phyloP scores from a whole-genome alignment of 1,140 invertebrate species.

The Stratiolaelaps scimitus region DNA sequence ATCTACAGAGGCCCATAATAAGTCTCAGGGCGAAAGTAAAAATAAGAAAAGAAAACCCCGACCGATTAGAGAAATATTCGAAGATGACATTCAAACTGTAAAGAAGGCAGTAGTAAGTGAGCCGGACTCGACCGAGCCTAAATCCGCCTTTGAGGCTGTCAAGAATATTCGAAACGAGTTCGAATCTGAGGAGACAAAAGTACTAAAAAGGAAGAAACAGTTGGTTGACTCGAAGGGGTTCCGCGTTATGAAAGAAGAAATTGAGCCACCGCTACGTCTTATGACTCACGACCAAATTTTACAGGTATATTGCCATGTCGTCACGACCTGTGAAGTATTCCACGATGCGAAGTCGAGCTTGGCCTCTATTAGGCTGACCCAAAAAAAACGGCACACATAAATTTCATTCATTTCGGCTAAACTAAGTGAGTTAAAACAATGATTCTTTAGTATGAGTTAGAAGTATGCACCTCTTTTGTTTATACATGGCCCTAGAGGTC shows the following conservation, averaged over 20 bases:
- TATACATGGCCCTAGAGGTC: no score
- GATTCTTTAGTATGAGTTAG: no score
- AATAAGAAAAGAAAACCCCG: background rate
- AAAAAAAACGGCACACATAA: no score
- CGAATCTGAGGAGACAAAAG: background rate
- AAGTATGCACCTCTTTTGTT: no score
- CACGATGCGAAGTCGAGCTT: no score
- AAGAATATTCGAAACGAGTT: background rate
- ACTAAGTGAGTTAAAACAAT: no score
- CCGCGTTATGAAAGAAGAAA: conserved; percentile 36
- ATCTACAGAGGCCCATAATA: background rate
- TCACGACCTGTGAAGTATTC: background rate
- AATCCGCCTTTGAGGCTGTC: conserved; percentile 3
- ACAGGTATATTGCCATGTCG: background rate
- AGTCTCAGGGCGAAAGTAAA: background rate
- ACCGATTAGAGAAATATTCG: background rate
- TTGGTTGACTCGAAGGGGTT: conserved; percentile 38
- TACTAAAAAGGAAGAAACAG: background rate
- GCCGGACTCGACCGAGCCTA: background rate
- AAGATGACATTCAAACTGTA: background rate
- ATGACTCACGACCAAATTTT: conserved; percentile 35
- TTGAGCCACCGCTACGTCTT: conserved; percentile 37
- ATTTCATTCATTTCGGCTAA: no score
- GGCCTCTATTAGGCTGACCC: no score
- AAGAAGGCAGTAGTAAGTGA: background rate